phyloP scores from a whole-genome alignment of 2,888 invertebrate species.

The Sminthurides aquaticus region DNA sequence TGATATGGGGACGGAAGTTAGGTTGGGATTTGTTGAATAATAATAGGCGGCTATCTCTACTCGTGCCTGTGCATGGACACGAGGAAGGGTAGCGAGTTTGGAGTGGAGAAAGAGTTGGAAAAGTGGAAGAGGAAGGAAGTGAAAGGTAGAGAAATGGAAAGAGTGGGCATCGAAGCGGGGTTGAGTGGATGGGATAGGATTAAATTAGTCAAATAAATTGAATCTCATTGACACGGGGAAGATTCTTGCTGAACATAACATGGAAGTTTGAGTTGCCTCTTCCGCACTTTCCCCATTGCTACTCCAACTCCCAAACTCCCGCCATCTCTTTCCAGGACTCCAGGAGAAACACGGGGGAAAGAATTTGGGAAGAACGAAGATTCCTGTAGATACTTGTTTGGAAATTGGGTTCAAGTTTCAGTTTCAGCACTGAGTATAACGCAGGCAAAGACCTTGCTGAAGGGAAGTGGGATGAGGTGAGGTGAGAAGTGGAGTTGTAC shows the following conservation, averaged over 20 bases:
- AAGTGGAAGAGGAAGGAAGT: neutral
- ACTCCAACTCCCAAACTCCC: too few relatives aligned
- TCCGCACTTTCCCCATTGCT: neutral
- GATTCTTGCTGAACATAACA: constrained; percentile 27
- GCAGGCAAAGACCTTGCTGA: too few relatives aligned
- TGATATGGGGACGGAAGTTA: constrained; percentile 4
- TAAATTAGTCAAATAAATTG: constrained; percentile 44
- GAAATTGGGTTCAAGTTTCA: too few relatives aligned
- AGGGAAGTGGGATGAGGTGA: too few relatives aligned
- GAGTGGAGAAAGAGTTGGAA: neutral
- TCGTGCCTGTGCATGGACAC: neutral
- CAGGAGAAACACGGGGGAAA: too few relatives aligned
- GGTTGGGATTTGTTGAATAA: neutral
- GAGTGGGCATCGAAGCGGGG: constrained; percentile 22
- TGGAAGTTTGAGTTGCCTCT: neutral
- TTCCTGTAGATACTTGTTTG: too few relatives aligned
- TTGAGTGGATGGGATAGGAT: constrained; percentile 38
- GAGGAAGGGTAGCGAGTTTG: neutral
- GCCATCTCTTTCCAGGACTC: too few relatives aligned
- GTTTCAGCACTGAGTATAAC: too few relatives aligned
- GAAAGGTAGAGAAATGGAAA: constrained; percentile 9
- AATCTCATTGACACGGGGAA: constrained; percentile 41
- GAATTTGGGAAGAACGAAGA: too few relatives aligned
- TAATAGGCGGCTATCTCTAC: neutral
- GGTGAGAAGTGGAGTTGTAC: too few relatives aligned